Conservation (phyloP, 1,140 invertebrate genomes). For the Laodelphax striatellus region DNA sequence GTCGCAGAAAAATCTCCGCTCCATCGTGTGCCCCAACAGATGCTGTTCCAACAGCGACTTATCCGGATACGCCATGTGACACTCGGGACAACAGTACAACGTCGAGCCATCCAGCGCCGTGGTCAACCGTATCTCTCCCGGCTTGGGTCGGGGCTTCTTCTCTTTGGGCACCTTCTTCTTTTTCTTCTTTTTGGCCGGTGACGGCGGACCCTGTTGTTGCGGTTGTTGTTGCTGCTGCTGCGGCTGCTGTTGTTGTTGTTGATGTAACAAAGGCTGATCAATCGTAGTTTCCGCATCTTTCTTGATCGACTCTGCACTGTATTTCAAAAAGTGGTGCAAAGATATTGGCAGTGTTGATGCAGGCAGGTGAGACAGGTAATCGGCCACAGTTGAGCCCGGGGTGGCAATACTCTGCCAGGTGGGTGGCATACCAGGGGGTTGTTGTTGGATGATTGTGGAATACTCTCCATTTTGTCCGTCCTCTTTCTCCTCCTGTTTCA, state of each 20-base stretch:
- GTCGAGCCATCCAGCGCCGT: slow-evolving; percentile 73
- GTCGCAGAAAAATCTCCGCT: slow-evolving; percentile 34
- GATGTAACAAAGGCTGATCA: slow-evolving; percentile 3
- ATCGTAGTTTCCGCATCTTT: slow-evolving; percentile 39
- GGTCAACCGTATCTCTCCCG: slow-evolving; percentile 68
- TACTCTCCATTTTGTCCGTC: slow-evolving; percentile 13
- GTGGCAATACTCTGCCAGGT: slow-evolving; percentile 64
- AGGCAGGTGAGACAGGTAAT: slow-evolving; percentile 67
- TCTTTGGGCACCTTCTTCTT: slow-evolving; percentile 70
- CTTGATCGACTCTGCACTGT: slow-evolving; percentile 59
- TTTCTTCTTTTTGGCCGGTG: slow-evolving; percentile 61
- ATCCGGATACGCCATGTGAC: slow-evolving; percentile 75
- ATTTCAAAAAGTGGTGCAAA: slow-evolving; percentile 73
- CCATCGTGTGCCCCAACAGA: slow-evolving; percentile 44
- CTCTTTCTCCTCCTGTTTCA: slow-evolving; percentile 20
- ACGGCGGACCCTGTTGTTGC: slow-evolving; percentile 28
- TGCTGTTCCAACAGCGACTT: slow-evolving; percentile 70
- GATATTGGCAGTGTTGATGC: slow-evolving; percentile 62
- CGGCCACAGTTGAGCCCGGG: slow-evolving; percentile 65
- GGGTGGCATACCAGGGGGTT: slow-evolving; percentile 22
- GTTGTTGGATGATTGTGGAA: slow-evolving; percentile 9
- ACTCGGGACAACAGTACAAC: slow-evolving; percentile 73
- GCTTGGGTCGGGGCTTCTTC: slow-evolving; percentile 66
- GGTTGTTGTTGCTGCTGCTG: slow-evolving; percentile 15
- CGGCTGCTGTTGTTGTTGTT: slow-evolving; percentile 24